Evolutionary conservation across 2,797 vertebrate genomes (phyloP).

Genomic region (Microctenopoma steveboyesi): DNA sequence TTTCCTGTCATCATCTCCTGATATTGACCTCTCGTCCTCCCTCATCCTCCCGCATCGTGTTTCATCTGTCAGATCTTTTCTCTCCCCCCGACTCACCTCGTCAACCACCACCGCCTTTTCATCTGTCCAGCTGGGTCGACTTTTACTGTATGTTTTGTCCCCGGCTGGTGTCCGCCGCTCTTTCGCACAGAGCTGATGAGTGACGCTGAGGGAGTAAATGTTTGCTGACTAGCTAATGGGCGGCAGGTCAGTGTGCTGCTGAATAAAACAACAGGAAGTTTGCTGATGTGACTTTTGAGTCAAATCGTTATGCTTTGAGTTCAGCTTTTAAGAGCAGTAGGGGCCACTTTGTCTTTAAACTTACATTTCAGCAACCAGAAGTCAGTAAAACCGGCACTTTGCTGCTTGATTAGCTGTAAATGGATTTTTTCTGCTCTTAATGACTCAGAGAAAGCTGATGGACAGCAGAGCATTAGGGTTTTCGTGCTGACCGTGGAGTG

Average conservation of each 20-base stretch:
- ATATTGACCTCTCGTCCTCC: constrained; percentile 14
- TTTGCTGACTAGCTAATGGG: constrained; percentile 22
- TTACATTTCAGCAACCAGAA: constrained; percentile 28
- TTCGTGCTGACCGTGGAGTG: constrained; percentile 19
- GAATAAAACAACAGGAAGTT: constrained; percentile 20
- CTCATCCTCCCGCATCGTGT: constrained; percentile 4
- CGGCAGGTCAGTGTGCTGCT: constrained; percentile 4
- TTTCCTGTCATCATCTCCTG: constrained; percentile 6
- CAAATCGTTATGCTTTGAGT: constrained; percentile 25
- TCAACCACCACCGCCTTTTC: constrained; percentile 58
- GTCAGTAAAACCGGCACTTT: constrained; percentile 46
- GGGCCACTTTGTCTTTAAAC: constrained; percentile 41
- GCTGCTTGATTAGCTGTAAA: constrained; percentile 47
- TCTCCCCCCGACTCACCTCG: constrained; percentile 37
- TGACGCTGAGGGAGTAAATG: constrained; percentile 15
- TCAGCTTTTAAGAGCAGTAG: constrained; percentile 39
- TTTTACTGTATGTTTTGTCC: constrained; percentile 26
- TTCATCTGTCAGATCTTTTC: constrained; percentile 39
- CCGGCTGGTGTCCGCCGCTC: constrained; percentile 1
- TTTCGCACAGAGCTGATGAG: constrained; percentile 18
- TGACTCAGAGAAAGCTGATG: constrained; percentile 43
- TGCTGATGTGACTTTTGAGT: constrained; percentile 20
- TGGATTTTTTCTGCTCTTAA: constrained; percentile 46
- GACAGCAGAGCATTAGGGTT: constrained; percentile 47
- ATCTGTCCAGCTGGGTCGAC: constrained; percentile 37